Base-by-base conservation (phyloP, 2,797 vertebrate genomes). In the Malurus splendens region DNA sequence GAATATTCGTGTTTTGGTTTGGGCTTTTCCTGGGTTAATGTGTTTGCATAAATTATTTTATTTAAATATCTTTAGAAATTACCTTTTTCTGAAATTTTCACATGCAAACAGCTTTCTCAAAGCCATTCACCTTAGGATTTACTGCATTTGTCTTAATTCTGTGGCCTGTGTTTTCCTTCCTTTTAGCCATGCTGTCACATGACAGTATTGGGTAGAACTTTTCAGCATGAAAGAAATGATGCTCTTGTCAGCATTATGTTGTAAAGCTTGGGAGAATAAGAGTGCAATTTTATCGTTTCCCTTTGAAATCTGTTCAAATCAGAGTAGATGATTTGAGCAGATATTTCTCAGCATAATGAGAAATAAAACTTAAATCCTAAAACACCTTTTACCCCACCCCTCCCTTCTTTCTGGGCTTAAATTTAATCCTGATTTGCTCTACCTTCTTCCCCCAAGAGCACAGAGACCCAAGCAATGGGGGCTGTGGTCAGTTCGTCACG, bases 71-170 rank as follows among this genome's bases (percentile, higher is more conserved):
- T 94, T 90, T 92, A 72, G 55, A 71, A 85, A 80, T 80, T 24
- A 61, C 4, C 38, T 66, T 62, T 89, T 83, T 86, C 41, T 87
- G 66, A 89, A 81, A 41, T 89, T 95, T 92, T 89, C 84, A 86
- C 93, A 93, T 93, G 93, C 67, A 91, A 71, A 71, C 32, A 38
- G 67, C 73, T 87, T 93, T 92, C 86, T 94, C 44, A 81, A 87
- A 94, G 76, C 76, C 38, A 89, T 91, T 90, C 75, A 92, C 62
- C 56, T 45, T 74, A 82, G 2, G 17, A 75, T 78, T 89, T 80
- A 70, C 66, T 87, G 48, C 39, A 52, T 82, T 27, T 85, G 44
- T 66, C 38, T 84, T 65, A 39, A 42, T 82, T 88, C 22, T 12
- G 33, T 42, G 33, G 20, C 30, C 48, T 0, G 0, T 33, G 17